Evolutionary conservation across 1,140 invertebrate genomes (phyloP).

Genomic region (Arctopsyche grandis): DNA sequence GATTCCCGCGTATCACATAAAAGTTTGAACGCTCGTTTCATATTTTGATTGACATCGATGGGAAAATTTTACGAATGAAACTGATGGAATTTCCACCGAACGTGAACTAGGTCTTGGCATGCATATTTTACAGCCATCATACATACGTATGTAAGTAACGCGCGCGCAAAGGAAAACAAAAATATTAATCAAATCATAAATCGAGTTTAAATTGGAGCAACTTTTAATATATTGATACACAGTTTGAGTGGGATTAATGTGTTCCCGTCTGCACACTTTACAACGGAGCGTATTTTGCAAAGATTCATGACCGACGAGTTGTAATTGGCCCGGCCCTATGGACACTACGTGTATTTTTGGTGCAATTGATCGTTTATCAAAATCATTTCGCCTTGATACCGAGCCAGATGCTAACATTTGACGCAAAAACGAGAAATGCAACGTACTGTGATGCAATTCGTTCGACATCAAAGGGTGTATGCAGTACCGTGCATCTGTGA

Average conservation of each 20-base stretch:
- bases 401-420: neutral
- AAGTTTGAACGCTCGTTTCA: neutral
- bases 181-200: neutral
- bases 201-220: too few relatives aligned
- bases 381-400: conserved; percentile 6
- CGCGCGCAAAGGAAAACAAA: neutral
- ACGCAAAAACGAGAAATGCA: neutral
- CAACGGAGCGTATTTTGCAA: too few relatives aligned
- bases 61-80: too few relatives aligned
- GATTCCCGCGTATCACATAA: neutral
- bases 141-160: neutral
- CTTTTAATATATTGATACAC: too few relatives aligned
- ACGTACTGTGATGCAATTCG: neutral
- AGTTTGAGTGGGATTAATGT: too few relatives aligned
- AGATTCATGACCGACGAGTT: too few relatives aligned
- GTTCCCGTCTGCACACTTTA: too few relatives aligned
- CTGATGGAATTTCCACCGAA: too few relatives aligned
- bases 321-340: too few relatives aligned
- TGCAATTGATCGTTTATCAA: conserved; percentile 19
- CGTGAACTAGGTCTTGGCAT: neutral
- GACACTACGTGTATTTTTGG: neutral
- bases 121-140: neutral
- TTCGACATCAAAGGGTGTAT: conserved; percentile 3
- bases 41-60: too few relatives aligned
- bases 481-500: neutral